Conservation (phyloP, 2,797 vertebrate genomes). For the Hydrolagus colliei region DNA sequence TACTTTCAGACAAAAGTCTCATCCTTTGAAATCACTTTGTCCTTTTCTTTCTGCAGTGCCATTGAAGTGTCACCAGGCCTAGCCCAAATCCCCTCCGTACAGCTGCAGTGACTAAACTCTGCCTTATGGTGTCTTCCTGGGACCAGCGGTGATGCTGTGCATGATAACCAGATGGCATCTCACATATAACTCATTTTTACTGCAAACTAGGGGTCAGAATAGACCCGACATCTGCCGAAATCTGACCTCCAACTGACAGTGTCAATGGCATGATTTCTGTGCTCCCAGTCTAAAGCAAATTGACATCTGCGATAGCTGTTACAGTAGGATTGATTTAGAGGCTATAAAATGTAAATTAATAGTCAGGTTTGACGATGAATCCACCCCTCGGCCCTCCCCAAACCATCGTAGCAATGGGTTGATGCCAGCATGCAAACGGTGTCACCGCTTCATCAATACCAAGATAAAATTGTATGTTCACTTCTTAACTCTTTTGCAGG, state of each 20-base stretch:
- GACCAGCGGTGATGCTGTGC: no score
- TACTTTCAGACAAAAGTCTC: not conserved
- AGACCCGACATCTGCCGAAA: not conserved
- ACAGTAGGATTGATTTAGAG: not conserved
- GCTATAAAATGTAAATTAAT: not conserved
- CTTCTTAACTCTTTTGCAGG: no score
- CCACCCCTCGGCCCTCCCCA: not conserved
- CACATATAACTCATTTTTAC: conserved; percentile 16
- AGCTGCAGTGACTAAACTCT: not conserved
- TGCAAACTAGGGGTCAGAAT: not conserved
- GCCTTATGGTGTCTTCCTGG: not conserved
- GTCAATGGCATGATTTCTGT: not conserved
- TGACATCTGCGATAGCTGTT: not conserved
- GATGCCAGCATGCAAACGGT: not conserved
- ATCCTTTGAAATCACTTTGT: no score
- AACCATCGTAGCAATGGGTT: not conserved
- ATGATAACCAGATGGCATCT: conserved; percentile 16
- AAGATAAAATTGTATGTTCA: no score
- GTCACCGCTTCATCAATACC: not conserved
- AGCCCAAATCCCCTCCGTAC: not conserved
- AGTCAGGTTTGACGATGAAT: not conserved
- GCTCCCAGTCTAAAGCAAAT: not conserved
- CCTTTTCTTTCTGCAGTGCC: no score
- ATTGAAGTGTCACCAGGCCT: not conserved
- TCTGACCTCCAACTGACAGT: conserved; percentile 4